Base-by-base conservation (phyloP, 2,888 invertebrate genomes). In the Tiliacea aurago region DNA sequence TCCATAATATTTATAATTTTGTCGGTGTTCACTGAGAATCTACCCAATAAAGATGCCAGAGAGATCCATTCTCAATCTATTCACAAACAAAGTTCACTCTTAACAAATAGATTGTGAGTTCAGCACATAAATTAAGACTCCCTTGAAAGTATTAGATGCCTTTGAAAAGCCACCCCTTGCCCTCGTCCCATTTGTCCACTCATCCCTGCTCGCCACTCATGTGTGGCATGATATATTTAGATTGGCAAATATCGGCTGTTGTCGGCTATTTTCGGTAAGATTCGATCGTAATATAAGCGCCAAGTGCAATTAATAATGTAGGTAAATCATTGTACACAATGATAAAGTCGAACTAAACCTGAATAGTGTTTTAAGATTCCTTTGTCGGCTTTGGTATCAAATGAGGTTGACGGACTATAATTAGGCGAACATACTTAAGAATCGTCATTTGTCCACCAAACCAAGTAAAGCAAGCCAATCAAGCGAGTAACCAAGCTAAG, bases 171-270 rank as follows among this genome's bases (percentile, higher is more conserved):
- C 62, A 62, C 69, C 79, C 84, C 73, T 81, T 77, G 64, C 61
- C 76, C 71, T 73, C 69, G 65, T 49, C 76, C 80, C 65, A 81
- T 78, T 80, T 87, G 80, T 78, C 80, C 77, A 78, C 75, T 83
- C 87, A 78, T 73, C 81, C 80, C 53, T 68, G 53, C 61, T 64
- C 64, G 61, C 59, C 65, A 78, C 59, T 85, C 80, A 76, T 72
- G 72, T 77, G 67, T 58, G 72, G 33, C 70, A 62, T 73, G 67
- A 76, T 82, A 76, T 81, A 84, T 80, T 84, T 77, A 77, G 65
- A 76, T 78, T 81, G 74, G 77, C 45, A 67, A 79, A 81, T 76
- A 56, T 78, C 56, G 77, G 62, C 20, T 18, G 45, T 63, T 41
- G 62, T 85, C 78, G 82, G 53, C 13, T 58, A 70, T 66, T 63